Evolutionary conservation across 2,797 vertebrate genomes (phyloP).

Genomic region (Sarcoramphus papa): DNA sequence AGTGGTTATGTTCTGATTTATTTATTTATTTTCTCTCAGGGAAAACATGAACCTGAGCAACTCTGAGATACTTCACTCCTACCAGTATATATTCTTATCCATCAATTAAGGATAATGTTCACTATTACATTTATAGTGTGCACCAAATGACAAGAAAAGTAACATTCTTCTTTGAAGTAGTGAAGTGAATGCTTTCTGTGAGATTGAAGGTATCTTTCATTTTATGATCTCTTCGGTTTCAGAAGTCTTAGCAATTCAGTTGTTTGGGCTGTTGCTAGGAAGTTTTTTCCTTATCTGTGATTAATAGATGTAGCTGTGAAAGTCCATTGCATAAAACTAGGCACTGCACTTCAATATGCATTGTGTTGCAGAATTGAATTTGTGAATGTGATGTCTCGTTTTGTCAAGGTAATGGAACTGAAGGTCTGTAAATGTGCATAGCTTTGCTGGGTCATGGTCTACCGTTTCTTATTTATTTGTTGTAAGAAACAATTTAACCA

Average conservation of each 20-base stretch:
- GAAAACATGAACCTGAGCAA: background rate
- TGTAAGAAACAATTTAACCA: background rate
- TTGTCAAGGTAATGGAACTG: background rate
- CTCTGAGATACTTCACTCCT: background rate
- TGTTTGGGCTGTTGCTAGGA: constrained; percentile 51
- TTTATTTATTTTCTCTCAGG: background rate
- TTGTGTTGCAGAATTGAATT: background rate
- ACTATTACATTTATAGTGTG: background rate
- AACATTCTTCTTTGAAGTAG: background rate
- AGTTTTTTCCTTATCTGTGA: background rate
- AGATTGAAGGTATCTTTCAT: background rate
- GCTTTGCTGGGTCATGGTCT: background rate
- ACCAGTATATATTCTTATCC: background rate
- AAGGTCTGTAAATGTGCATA: background rate
- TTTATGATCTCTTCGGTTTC: background rate
- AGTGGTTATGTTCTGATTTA: background rate
- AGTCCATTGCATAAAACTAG: background rate
- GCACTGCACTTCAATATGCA: background rate
- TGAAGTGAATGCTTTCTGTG: background rate
- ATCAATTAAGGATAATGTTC: background rate
- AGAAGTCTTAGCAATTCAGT: constrained; percentile 3
- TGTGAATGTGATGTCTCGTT: background rate
- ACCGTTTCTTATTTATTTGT: background rate
- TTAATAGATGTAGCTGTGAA: constrained; percentile 9
- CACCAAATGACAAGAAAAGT: background rate